These are phyloP conservation scores for Nanorana parkeri DNA, from an alignment of 2,113 vertebrate species.

Conservation along the genomic window DNA sequence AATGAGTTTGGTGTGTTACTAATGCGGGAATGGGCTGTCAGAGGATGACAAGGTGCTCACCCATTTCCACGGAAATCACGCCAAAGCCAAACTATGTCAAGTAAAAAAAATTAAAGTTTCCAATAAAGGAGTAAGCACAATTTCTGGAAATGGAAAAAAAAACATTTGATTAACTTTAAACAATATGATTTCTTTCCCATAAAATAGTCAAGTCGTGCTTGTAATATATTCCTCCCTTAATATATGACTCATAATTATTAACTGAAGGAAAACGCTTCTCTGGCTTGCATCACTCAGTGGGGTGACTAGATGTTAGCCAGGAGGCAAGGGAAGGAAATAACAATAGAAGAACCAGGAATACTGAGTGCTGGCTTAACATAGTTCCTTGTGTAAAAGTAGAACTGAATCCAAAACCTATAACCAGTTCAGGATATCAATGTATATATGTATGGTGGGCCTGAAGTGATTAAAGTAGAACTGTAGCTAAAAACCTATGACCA, in stretches of 20 bases:
- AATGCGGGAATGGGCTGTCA: slow-evolving; percentile 25
- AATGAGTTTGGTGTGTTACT: slow-evolving; percentile 17
- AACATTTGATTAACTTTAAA: background rate
- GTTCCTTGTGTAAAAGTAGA: no score
- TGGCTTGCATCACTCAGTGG: background rate
- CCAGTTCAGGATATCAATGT: no score
- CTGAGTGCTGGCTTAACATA: no score
- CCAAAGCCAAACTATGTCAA: background rate
- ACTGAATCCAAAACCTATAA: no score
- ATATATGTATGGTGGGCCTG: no score
- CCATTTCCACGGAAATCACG: background rate
- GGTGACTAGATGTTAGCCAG: no score
- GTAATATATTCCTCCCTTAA: background rate
- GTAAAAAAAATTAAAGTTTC: background rate
- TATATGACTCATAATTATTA: background rate
- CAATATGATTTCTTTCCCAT: slow-evolving; percentile 16
- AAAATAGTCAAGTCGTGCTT: slow-evolving; percentile 22
- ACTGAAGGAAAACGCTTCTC: background rate
- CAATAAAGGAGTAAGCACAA: background rate
- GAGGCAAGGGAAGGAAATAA: no score
- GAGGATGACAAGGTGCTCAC: slow-evolving; percentile 28
- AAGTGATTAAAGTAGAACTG: no score
- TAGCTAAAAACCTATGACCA: no score
- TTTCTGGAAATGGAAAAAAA: slow-evolving; percentile 10
- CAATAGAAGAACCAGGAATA: no score